Evolutionary conservation across 2,888 invertebrate species (phyloP), one percentile per base, ranked within the genome.

Genomic region (Erannis defoliaria): DNA sequence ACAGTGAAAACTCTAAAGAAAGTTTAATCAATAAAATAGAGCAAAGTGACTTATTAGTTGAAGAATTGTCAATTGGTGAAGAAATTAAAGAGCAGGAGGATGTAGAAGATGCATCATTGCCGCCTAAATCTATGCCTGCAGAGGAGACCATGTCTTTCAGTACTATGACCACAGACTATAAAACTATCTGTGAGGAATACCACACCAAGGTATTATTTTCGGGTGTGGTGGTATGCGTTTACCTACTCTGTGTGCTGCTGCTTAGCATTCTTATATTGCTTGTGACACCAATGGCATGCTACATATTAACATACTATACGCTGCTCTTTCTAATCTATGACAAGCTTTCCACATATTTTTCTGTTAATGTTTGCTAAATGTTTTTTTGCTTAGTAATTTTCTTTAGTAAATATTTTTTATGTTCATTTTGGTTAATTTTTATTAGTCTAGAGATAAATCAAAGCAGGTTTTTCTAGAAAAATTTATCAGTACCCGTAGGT

Each of bases 121-220:
- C 86, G 48, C 85, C 86, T 1, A 92, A 90, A 64, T 91, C 90
- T 1, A 80, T 89, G 57, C 80, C 82, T 12, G 81, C 78, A 0
- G 89, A 89, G 23, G 92, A 93, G 46, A 86, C 85, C 10, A 78
- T 83, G 65, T 91, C 93, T 64, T 93, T 95, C 59, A 94, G 93
- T 72, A 94, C 94, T 5, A 89, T 94, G 71, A 94, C 96, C 9
- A 95, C 96, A 23, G 96, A 96, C 69, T 96, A 96, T 80, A 95
- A 95, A 78, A 95, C 96, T 16, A 93, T 96, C 55, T 94, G 96
- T 76, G 96, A 96, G 71, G 95, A 96, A 64, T 95, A 95, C 81
- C 94, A 95, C 50, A 93, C 85, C 55, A 96, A 95, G 94, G 96
- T 96, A 90, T 78, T 88, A 40, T 51, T 50, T 21, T 42, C 77